Conservation (phyloP, 2,113 vertebrate genomes). For the Tachysurus fulvidraco region DNA sequence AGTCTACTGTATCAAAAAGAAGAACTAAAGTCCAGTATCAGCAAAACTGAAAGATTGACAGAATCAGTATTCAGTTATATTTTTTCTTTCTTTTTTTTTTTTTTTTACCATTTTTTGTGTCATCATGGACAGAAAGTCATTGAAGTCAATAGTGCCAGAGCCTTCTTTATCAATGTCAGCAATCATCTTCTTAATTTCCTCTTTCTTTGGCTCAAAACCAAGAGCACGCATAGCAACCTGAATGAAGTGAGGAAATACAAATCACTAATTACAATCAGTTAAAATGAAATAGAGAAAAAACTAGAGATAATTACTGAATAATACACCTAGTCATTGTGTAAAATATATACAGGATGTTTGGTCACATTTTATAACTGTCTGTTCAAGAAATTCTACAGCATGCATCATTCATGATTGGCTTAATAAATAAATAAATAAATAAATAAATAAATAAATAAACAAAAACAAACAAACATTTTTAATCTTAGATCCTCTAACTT, state of each 20-base stretch:
- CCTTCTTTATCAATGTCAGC: conserved; percentile 85
- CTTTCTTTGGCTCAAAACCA: conserved; percentile 94
- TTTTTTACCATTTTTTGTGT: conserved; percentile 86
- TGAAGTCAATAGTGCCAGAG: conserved; percentile 81
- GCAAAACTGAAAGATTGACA: neutral
- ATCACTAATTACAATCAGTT: conserved; percentile 16
- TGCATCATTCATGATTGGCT: neutral
- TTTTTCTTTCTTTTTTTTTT: neutral
- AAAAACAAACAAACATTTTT: neutral
- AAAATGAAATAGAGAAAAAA: neutral
- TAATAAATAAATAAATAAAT: neutral
- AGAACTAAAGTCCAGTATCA: neutral
- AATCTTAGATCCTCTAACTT: neutral
- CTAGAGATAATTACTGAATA: neutral
- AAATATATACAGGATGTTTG: neutral
- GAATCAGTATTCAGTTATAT: neutral
- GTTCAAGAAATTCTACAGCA: too few relatives aligned
- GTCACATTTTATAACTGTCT: neutral
- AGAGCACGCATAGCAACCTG: conserved; percentile 92
- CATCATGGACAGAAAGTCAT: conserved; percentile 88
- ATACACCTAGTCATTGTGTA: neutral
- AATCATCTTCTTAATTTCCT: conserved; percentile 91
- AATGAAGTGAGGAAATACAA: conserved; percentile 28
- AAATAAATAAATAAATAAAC: neutral
- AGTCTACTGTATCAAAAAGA: neutral